Evolutionary conservation across 2,888 invertebrate genomes (phyloP).

Genomic region (Yponomeuta malinellus): DNA sequence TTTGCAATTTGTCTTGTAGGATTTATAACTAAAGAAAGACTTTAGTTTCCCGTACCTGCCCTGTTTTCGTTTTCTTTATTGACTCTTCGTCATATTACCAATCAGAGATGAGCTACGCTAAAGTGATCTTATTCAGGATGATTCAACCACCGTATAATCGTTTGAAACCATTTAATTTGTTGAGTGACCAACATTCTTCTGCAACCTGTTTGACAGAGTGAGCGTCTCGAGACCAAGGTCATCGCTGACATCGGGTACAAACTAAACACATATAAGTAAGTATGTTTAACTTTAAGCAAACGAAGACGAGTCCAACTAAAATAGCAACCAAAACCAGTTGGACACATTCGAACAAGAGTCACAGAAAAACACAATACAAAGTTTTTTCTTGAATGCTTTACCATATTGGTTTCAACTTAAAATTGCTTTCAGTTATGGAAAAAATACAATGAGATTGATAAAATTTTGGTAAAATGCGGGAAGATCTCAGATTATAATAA

Average conservation of each 20-base stretch:
- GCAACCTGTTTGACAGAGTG: slow-evolving; percentile 54
- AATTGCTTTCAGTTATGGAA: too few relatives aligned
- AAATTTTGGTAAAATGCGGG: too few relatives aligned
- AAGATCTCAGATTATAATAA: too few relatives aligned
- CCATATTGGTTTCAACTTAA: too few relatives aligned
- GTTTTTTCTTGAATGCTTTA: too few relatives aligned
- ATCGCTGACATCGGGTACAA: slow-evolving; percentile 20
- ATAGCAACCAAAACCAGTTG: background rate
- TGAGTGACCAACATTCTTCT: slow-evolving; percentile 38
- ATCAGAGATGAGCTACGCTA: background rate
- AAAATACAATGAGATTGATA: too few relatives aligned
- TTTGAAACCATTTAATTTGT: slow-evolving; percentile 24
- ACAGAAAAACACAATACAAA: background rate
- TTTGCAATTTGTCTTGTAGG: too few relatives aligned
- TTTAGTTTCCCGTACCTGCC: too few relatives aligned
- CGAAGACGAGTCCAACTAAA: background rate
- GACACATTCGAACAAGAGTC: background rate
- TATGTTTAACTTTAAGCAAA: background rate
- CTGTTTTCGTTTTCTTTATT: too few relatives aligned
- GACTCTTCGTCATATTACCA: too few relatives aligned
- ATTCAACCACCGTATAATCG: background rate
- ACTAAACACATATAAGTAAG: background rate
- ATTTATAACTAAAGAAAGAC: too few relatives aligned
- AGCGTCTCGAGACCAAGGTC: slow-evolving; percentile 54
- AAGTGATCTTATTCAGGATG: background rate